A percentile compares a stretch with the other conserved stretches of the same genome.
Conservation (phyloP, 2,797 vertebrate genomes). For the Danio albolineatus region DNA sequence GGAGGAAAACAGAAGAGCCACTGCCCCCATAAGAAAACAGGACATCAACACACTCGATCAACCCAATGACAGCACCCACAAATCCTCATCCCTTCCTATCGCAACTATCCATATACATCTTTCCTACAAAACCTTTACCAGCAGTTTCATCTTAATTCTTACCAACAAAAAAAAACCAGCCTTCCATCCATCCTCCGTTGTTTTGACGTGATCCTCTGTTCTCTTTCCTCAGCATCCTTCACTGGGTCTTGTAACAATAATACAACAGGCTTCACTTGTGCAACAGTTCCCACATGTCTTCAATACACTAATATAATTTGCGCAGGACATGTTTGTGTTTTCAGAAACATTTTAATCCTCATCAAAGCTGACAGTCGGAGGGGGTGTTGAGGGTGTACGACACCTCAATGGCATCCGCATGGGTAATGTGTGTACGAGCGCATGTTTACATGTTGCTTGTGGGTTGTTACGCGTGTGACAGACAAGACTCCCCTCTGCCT, state of each 20-base stretch:
- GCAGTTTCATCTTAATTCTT: constrained; percentile 12
- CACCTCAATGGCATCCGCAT: constrained; percentile 15
- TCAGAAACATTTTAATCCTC: constrained; percentile 13
- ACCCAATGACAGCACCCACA: constrained; percentile 52
- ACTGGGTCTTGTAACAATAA: constrained; percentile 42
- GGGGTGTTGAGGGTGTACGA: constrained; percentile 29
- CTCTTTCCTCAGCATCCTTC: constrained; percentile 31
- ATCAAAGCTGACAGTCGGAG: constrained; percentile 24
- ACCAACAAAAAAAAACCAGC: constrained; percentile 14
- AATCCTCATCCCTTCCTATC: constrained; percentile 4
- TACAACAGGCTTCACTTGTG: constrained; percentile 35
- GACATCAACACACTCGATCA: constrained; percentile 60
- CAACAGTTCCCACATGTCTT: constrained; percentile 31
- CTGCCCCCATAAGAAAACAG: constrained; percentile 59
- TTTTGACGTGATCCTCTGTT: constrained; percentile 30
- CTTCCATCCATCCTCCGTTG: constrained; percentile 9
- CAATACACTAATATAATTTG: constrained; percentile 9
- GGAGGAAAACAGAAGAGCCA: constrained; percentile 59
- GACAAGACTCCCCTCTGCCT: constrained; percentile 45
- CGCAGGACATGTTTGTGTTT: constrained; percentile 8
- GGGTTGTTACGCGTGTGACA: constrained; percentile 28
- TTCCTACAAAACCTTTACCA: neutral
- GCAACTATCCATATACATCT: neutral
- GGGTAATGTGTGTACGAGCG: constrained; percentile 38
- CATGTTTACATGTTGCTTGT: constrained; percentile 41